phyloP scores from a whole-genome alignment of 2,797 vertebrate genomes.

The Morelia viridis region DNA sequence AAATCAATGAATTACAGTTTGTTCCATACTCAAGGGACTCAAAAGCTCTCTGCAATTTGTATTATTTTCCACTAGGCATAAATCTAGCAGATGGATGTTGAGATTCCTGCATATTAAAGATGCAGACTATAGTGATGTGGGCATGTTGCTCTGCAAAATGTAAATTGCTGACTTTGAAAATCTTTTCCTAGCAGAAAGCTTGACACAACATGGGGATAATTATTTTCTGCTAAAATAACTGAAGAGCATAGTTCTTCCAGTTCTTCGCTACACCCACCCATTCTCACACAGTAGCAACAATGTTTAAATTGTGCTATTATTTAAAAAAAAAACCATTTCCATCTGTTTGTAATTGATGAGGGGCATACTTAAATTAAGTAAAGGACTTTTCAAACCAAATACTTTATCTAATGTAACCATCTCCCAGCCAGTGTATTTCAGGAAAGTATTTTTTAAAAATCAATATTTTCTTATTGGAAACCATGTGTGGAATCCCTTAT shows the following conservation, averaged over 20 bases:
- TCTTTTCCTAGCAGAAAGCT: background rate
- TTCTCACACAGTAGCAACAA: background rate
- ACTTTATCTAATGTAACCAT: slow-evolving; percentile 19
- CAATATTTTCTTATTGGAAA: background rate
- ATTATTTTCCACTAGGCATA: slow-evolving; percentile 1
- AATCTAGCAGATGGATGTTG: slow-evolving; percentile 7
- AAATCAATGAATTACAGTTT: slow-evolving; percentile 26
- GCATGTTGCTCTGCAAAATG: background rate
- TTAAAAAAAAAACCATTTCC: accelerated
- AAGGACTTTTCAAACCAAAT: slow-evolving; percentile 30
- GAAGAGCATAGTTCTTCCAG: background rate
- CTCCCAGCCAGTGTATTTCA: accelerated
- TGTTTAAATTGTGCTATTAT: background rate
- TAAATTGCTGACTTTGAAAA: slow-evolving; percentile 2
- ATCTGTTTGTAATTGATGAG: slow-evolving; percentile 35
- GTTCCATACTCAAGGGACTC: background rate
- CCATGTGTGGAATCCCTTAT: background rate
- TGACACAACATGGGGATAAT: accelerated
- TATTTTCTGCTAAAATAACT: slow-evolving; percentile 6
- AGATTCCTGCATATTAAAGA: slow-evolving; percentile 19
- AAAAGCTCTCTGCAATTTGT: slow-evolving; percentile 28
- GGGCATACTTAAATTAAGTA: slow-evolving; percentile 41
- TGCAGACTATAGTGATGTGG: background rate
- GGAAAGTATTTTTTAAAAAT: background rate
- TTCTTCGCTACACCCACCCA: background rate